Evolutionary conservation across 2,797 vertebrate genomes (phyloP).

Genomic region (Sylvilagus floridanus): DNA sequence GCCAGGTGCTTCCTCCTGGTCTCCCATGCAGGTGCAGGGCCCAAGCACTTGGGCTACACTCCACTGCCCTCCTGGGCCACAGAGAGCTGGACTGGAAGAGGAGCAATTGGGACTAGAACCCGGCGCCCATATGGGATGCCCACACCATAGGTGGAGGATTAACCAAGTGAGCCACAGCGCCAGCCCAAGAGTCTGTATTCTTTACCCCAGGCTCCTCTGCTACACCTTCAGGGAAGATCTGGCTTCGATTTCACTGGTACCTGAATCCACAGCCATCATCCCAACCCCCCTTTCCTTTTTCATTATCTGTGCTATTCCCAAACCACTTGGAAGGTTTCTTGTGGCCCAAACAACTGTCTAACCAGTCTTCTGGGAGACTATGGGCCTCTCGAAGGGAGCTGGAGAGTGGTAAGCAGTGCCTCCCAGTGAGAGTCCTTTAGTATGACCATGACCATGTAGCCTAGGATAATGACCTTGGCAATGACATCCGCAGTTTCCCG

Average conservation of each 20-base stretch:
- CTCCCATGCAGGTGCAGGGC: too few species aligned
- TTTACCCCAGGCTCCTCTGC: neutral
- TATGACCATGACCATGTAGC: neutral
- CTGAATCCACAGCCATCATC: neutral
- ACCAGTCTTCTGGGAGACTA: neutral
- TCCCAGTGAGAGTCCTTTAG: slow-evolving; percentile 33
- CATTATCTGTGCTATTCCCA: slow-evolving; percentile 4
- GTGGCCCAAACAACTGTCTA: slow-evolving; percentile 33
- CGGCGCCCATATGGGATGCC: too few species aligned
- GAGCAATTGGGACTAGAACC: too few species aligned
- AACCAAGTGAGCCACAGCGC: too few species aligned
- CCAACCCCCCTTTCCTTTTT: neutral
- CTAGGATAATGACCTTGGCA: slow-evolving; percentile 93
- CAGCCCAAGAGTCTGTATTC: neutral
- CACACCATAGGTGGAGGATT: too few species aligned
- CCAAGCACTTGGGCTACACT: too few species aligned
- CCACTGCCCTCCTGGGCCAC: too few species aligned
- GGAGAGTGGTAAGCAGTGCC: neutral
- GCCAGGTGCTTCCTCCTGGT: too few species aligned
- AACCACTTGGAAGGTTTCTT: slow-evolving; percentile 24
- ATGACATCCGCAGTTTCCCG: slow-evolving; percentile 99
- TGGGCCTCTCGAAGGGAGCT: neutral
- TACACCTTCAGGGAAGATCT: neutral
- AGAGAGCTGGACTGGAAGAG: too few species aligned
- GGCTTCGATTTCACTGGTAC: slow-evolving; percentile 14